These are phyloP conservation scores for Tangara arthus DNA, from an alignment of 2,797 vertebrate genomes.

Conservation along the genomic window DNA sequence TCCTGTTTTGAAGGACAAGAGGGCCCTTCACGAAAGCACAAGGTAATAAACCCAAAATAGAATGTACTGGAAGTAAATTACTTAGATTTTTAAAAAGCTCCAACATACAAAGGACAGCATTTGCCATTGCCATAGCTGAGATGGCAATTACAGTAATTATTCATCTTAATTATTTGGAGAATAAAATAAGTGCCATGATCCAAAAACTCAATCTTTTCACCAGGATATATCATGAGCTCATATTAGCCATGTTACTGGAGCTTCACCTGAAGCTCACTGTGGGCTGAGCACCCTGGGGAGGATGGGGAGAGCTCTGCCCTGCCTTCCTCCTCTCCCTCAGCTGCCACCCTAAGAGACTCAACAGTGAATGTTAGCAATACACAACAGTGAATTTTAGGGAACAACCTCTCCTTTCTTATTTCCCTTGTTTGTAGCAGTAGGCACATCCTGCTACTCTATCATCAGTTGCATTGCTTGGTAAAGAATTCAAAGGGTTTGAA, in stretches of 20 bases:
- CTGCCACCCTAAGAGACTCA: neutral
- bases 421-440: neutral
- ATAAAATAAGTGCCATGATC: neutral
- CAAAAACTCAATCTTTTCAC: neutral
- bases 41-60: neutral
- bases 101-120: neutral
- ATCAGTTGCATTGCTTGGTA: neutral
- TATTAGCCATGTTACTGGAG: neutral
- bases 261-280: neutral
- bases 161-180: neutral
- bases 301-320: neutral
- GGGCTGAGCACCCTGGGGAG: neutral
- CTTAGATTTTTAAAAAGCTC: neutral
- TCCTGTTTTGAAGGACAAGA: constrained; percentile 24
- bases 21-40: neutral
- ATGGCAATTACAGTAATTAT: neutral
- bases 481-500: neutral
- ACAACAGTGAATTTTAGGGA: neutral
- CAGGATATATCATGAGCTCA: neutral
- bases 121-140: neutral
- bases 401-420: neutral
- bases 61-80: neutral
- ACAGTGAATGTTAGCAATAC: neutral
- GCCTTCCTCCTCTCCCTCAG: no score
- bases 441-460: neutral